These are phyloP conservation scores for Venustaconcha ellipsiformis DNA, from an alignment of 1,140 invertebrate species.

Conservation along the genomic window DNA sequence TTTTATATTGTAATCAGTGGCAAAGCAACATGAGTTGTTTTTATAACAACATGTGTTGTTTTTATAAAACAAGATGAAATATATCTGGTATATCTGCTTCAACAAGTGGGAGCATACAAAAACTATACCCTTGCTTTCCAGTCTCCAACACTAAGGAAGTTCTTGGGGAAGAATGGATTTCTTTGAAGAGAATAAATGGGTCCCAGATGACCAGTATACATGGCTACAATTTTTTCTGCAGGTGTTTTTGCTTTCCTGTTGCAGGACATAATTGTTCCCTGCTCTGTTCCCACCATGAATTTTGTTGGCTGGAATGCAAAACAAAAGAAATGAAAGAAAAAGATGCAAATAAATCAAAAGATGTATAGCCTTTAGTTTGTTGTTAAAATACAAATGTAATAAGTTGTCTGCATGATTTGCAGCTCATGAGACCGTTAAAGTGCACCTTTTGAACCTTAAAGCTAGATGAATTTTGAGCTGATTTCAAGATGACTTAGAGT, in stretches of 20 bases:
- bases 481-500: no score
- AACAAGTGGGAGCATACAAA: background rate
- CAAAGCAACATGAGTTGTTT: no score
- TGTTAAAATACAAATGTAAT: no score
- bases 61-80: background rate
- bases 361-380: no score
- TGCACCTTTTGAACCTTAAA: no score
- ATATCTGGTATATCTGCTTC: background rate
- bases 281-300: conserved; percentile 83
- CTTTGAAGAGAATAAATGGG: conserved; percentile 87
- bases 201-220: conserved; percentile 86
- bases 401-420: no score
- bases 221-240: conserved; percentile 79
- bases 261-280: conserved; percentile 82
- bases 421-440: no score
- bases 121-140: conserved; percentile 82
- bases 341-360: no score
- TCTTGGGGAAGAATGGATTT: conserved; percentile 87
- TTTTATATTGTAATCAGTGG: no score
- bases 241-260: conserved; percentile 88
- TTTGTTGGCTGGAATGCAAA: conserved; percentile 78
- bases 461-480: no score
- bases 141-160: conserved; percentile 92
- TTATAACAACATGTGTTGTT: no score
- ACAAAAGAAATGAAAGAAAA: conserved; percentile 19